Conservation (phyloP, 2,797 vertebrate genomes). For the Alosa sapidissima region DNA sequence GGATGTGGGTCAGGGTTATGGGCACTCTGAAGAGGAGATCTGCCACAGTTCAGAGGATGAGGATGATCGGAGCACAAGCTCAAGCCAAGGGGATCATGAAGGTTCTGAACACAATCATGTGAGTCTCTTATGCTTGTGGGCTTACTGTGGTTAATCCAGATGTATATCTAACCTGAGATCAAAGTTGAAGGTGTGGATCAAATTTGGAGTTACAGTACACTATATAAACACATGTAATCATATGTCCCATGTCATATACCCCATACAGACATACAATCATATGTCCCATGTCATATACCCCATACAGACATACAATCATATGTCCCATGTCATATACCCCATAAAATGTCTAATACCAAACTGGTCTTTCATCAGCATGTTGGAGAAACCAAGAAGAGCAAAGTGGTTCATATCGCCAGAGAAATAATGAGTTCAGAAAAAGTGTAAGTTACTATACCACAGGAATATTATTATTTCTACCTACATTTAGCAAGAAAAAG, state of each 20-base stretch:
- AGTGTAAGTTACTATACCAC: conserved; percentile 81
- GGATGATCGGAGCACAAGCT: conserved; percentile 82
- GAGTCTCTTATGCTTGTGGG: conserved; percentile 43
- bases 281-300: not conserved
- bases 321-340: not conserved
- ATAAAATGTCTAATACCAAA: not conserved
- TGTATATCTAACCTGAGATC: not conserved
- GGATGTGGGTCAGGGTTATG: conserved; percentile 61
- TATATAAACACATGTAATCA: not conserved
- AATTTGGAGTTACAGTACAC: not conserved
- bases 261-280: not conserved
- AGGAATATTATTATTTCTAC: not conserved
- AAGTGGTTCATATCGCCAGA: conserved; percentile 89
- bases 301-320: not conserved
- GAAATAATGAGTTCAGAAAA: conserved; percentile 97
- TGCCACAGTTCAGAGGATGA: conserved; percentile 83
- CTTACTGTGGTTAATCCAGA: not conserved
- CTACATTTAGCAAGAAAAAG: not conserved
- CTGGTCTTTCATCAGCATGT: conserved; percentile 61
- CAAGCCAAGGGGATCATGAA: conserved; percentile 85
- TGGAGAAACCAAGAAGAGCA: conserved; percentile 76
- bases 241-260: not conserved
- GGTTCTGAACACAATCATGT: conserved; percentile 76
- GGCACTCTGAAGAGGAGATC: conserved; percentile 79
- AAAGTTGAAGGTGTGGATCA: not conserved